Evolutionary conservation across 2,797 vertebrate genomes (phyloP).

Genomic region (Microctenopoma steveboyesi): DNA sequence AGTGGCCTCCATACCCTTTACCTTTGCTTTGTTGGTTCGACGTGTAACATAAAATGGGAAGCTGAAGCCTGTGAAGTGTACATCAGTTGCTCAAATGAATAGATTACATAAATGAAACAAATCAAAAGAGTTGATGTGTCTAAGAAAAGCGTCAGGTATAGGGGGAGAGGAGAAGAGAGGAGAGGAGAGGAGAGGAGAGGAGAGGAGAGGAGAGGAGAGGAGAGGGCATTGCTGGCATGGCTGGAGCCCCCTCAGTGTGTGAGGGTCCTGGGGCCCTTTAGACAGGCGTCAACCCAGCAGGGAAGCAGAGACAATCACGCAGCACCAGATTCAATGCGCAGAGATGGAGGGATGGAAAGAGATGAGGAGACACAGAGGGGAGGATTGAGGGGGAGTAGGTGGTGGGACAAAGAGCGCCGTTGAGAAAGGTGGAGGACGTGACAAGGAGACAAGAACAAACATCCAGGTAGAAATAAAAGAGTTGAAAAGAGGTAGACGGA

Average conservation of each 20-base stretch:
- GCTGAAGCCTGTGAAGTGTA: constrained; percentile 58
- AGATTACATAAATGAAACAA: constrained; percentile 52
- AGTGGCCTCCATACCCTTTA: constrained; percentile 51
- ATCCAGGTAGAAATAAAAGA: constrained; percentile 48
- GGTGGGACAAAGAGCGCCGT: constrained; percentile 54
- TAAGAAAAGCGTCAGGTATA: constrained; percentile 20
- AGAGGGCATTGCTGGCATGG: constrained; percentile 75
- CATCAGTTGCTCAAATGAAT: constrained; percentile 57
- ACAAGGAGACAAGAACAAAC: constrained; percentile 45
- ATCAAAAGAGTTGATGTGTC: constrained; percentile 16
- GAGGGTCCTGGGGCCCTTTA: constrained; percentile 81
- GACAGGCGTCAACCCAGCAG: constrained; percentile 84
- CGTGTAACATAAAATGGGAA: constrained; percentile 51
- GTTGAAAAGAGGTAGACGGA: constrained; percentile 33
- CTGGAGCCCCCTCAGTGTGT: constrained; percentile 74
- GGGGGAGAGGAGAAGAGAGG: constrained; percentile 54
- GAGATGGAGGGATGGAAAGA: constrained; percentile 70
- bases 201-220: constrained; percentile 36
- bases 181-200: constrained; percentile 47
- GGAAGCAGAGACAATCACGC: constrained; percentile 82
- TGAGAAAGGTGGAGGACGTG: constrained; percentile 62
- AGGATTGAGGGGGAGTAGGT: constrained; percentile 33
- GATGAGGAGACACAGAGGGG: constrained; percentile 58
- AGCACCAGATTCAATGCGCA: constrained; percentile 78
- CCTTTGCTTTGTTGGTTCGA: constrained; percentile 37